A percentile compares a stretch with the other conserved stretches of the same genome.
These are phyloP conservation scores for Philaethria dido DNA, from an alignment of 2,888 invertebrate species.

Conservation along the genomic window DNA sequence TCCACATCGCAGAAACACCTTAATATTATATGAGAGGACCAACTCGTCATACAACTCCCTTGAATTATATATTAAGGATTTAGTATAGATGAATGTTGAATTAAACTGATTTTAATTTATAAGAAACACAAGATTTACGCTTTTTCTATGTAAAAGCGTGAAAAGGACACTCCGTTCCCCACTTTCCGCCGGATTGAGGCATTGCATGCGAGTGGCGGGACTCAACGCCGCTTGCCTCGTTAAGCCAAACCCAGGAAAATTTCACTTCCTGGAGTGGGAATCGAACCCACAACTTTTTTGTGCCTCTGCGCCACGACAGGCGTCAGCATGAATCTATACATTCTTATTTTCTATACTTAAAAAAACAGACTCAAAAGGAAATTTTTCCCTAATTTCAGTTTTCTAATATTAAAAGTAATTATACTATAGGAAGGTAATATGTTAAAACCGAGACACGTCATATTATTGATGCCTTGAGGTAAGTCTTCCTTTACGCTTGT, in stretches of 20 bases:
- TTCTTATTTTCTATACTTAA: background rate
- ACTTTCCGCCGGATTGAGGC: no score
- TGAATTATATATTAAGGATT: constrained; percentile 3
- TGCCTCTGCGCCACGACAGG: background rate
- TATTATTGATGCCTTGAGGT: constrained; percentile 19
- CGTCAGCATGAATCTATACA: background rate
- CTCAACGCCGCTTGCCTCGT: no score
- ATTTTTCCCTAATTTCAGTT: constrained; percentile 1
- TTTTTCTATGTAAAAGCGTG: background rate
- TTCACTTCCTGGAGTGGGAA: no score
- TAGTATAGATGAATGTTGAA: background rate
- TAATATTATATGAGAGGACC: constrained; percentile 37
- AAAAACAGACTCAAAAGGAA: background rate
- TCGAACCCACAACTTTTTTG: no score
- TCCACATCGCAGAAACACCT: constrained; percentile 22
- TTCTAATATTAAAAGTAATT: constrained; percentile 21
- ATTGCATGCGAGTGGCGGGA: no score
- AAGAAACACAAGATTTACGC: no score
- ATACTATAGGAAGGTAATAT: background rate
- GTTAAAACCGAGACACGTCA: constrained; percentile 2
- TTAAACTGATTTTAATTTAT: background rate
- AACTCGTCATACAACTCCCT: constrained; percentile 16
- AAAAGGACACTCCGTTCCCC: no score
- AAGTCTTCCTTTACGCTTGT: constrained; percentile 3
- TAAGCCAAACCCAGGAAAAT: no score